Base-by-base conservation (phyloP, 2,113 vertebrate genomes). In the Patagioenas fasciata region DNA sequence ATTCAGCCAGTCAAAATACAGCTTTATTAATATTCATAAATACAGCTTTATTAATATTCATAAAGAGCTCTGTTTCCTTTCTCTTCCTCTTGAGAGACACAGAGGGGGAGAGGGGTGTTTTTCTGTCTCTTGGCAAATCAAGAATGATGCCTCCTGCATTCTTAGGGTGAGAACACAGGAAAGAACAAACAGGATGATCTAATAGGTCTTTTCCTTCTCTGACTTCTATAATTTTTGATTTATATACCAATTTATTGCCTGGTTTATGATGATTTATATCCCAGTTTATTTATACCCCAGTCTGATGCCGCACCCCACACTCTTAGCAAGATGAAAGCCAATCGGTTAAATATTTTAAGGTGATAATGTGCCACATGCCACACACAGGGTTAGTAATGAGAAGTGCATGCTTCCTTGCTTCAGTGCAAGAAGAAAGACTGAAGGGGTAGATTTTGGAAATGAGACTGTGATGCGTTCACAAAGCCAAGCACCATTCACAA, bases 31-130 rank as follows among this genome's bases (percentile, higher is more conserved):
- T 96, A 96, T 96, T 93, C 91, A 88, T 90, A 56, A 40, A 62
- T 96, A 95, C 36, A 94, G 73, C 82, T 97, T 93, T 95, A 97
- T 97, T 96, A 97, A 96, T 96, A 96, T 96, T 93, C 91, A 88
- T 90, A 56, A 40, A 62, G 90, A 74, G 62, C 38, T 44, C 80
- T 57, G 54, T 93, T 92, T 96, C 56, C 81, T 48, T 85, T 88
- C n/a, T 65, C 40, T 85, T 48, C 81, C 58, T 95, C 79, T 92
- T 85, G 95, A 95, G 84, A 96, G 70, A 95, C 18, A 67, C 15
- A 31, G 75, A 82, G 80, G 53, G 78, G 74, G 95, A 94, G 92
- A 93, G 64, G 60, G 81, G 86, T 0, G 51, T 88, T 91, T 34
- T 93, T 94, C 77, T 74, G 70, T 91, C 73, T 96, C 90, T 94